A percentile compares a stretch with the other conserved stretches of the same genome.
These are phyloP conservation scores for Orbicella faveolata DNA, from an alignment of 64 coral and sea anemone species.

Conservation along the genomic window DNA sequence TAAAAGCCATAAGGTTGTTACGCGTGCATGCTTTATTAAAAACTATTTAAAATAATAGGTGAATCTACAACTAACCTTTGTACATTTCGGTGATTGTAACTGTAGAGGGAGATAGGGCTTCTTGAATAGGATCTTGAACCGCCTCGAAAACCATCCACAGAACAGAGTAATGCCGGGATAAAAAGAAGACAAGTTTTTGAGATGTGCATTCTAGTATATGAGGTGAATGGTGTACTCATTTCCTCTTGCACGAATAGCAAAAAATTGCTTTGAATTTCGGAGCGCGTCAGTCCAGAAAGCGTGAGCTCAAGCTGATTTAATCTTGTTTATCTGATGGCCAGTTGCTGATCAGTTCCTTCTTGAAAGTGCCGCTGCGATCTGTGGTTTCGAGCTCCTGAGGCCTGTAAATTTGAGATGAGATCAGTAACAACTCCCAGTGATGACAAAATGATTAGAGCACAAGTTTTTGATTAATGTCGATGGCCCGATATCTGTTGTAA, in stretches of 20 bases:
- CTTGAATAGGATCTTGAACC: conserved; percentile 15
- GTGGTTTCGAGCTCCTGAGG: not conserved
- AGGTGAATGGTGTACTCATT: not conserved
- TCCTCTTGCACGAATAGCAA: not conserved
- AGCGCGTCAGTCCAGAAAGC: not conserved
- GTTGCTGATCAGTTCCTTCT: not conserved
- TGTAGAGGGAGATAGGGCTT: conserved; percentile 2
- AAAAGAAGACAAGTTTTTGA: not conserved
- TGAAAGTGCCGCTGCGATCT: not conserved
- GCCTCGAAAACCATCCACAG: not conserved
- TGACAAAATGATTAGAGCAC: conserved; percentile 35
- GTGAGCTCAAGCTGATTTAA: not conserved
- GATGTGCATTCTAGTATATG: not conserved
- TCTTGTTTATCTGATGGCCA: not conserved
- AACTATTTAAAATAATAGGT: not conserved
- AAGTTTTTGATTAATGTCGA: not conserved
- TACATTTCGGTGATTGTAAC: not conserved
- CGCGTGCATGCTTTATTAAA: not conserved
- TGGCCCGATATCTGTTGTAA: not conserved
- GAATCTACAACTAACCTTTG: conserved; percentile 1
- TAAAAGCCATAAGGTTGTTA: too few relatives aligned
- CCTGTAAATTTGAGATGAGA: conserved; percentile 36
- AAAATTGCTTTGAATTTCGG: not conserved
- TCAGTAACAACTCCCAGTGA: not conserved
- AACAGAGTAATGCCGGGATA: not conserved